phyloP scores from a whole-genome alignment of 2,888 invertebrate species.

The Craniophora ligustri region DNA sequence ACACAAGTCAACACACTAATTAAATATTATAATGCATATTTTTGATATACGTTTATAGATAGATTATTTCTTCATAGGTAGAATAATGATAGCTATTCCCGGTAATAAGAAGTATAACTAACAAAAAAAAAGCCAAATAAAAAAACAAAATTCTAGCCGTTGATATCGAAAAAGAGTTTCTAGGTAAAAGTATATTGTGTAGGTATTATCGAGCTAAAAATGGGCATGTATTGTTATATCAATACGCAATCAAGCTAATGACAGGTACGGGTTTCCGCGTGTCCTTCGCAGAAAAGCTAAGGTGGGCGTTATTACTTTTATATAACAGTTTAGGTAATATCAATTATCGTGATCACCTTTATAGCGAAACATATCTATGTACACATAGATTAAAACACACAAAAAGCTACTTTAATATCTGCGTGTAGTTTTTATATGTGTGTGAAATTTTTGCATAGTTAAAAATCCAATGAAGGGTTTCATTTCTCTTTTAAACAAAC shows the following conservation, averaged over 20 bases:
- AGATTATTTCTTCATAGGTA: no score
- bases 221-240: slow-evolving; percentile 2
- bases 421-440: no score
- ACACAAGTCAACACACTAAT: not conserved
- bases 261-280: slow-evolving; percentile 15
- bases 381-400: not conserved
- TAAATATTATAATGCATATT: not conserved
- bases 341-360: not conserved
- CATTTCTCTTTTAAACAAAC: no score
- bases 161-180: not conserved
- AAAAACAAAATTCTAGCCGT: not conserved
- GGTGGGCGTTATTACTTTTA: not conserved
- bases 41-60: no score
- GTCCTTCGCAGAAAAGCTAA: slow-evolving; percentile 11
- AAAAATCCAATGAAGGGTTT: no score
- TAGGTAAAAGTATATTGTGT: slow-evolving; percentile 5
- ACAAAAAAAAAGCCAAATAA: no score
- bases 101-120: no score
- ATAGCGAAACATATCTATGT: not conserved
- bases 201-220: not conserved
- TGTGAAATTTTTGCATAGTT: no score
- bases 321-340: not conserved
- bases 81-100: no score
- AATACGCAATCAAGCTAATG: slow-evolving; percentile 23
- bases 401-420: no score